Evolutionary conservation across 2,113 vertebrate genomes (phyloP), one percentile per base, ranked within the genome.

Genomic region (Leptocoma aspasia): DNA sequence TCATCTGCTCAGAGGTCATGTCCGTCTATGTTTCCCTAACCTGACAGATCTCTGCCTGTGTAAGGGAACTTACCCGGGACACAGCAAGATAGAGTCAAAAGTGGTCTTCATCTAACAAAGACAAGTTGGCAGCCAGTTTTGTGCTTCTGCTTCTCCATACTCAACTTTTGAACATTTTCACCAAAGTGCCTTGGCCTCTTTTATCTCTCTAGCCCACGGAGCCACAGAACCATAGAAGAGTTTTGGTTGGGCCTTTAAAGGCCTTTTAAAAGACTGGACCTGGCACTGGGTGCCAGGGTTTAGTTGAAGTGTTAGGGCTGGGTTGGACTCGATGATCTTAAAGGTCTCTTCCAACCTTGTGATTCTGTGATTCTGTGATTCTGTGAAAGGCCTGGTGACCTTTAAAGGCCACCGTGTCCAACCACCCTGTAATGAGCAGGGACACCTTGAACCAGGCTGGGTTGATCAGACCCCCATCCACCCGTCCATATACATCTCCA

Each of bases 401-500:
- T 47, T 26, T 27, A 35, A 47, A 61, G 6, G 21, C 24, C n/a
- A 18, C 9, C 1, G 1, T 27, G 9, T 21, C 41, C 61, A 76
- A 5, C 9, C 28, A 14, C 13, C 39, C 39, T 47, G 9, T 7
- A 35, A 7, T 4, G 11, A 75, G 53, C 52, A 81, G 44, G 19
- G 12, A 28, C 31, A 11, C 21, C 27, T 33, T 57, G 23, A 39
- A 15, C 39, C 23, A 52, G n/a, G 26, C 7, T 44, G 33, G 20
- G 11, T 3, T 45, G 33, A 44, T 24, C 44, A 66, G 19, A 59
- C 39, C 6, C 24, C 33, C 23, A 14, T 41, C 31, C 30, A 7
- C 30, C 30, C 30, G 16, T 5, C 10, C 12, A 19, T 15, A 12
- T 9, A 3, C 0, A 0, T 31, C 42, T 39, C 61, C 30, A 41